Evolutionary conservation across 2,888 invertebrate genomes (phyloP), one percentile per base, ranked within the genome.

Genomic region (Adelphocoris suturalis): DNA sequence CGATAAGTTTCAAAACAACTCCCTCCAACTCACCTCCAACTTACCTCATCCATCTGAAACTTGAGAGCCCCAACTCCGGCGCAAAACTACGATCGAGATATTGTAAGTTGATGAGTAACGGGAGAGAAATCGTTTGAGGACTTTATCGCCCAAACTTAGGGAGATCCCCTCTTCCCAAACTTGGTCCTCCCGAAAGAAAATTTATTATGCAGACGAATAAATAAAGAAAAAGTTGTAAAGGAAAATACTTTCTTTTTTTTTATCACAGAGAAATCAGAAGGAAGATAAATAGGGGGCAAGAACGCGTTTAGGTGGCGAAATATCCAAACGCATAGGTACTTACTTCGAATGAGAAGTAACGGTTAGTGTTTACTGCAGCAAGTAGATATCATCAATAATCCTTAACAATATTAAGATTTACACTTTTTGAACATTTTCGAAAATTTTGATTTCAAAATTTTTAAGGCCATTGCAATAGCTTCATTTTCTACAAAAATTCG

Each of bases 1-100:
- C 68, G 68, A 68, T 68, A 68, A 68, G 23, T 68, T 68, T 27
- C 68, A 68, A 68, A 68, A 68, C 68, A 68, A 68, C 68, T 68
- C 23, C 57, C 57, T 14, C 57, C 57, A 57, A 57, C 57, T n/a
- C 57, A 7, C 57, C 27, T 23, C 68, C 19, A 68, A 68, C 68
- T 68, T 68, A 68, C 68, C 68, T 68, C 68, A 68, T 68, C 68
- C 68, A 68, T 68, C 68, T 68, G 23, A 23, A 68, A 68, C 68
- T 68, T 27, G 68, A 68, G 68, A 23, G n/a, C 12, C 68, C 19
- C 68, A 68, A 68, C 68, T 68, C 19, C 23, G 68, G 23, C 19
- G 68, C 19, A 68, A 68, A 68, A 68, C 68, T 68, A 68, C 57
- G 27, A 52, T 5, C 68, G 68, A 23, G 68, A 68, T 68, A 68